Percentiles rank a stretch among this genome's conserved stretches.
Conservation (phyloP, 2,888 invertebrate species). For the Ischnura elegans region DNA sequence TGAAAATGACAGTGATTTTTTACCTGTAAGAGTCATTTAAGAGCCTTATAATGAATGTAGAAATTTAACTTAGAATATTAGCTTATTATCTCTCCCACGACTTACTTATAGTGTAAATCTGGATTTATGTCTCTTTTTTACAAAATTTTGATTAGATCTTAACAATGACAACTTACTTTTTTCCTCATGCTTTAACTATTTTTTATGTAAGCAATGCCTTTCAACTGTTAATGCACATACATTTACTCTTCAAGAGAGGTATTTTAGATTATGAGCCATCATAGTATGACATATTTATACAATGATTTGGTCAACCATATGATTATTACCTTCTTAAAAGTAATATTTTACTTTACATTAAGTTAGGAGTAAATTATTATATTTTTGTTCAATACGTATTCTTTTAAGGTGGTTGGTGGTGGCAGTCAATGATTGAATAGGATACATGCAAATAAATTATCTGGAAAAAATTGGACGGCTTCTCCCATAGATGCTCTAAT, state of each 20-base stretch:
- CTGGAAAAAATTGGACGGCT: background rate
- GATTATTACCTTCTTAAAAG: too few relatives aligned
- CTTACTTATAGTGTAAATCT: too few relatives aligned
- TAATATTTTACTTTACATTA: too few relatives aligned
- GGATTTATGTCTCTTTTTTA: background rate
- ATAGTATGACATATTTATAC: too few relatives aligned
- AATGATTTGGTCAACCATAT: too few relatives aligned
- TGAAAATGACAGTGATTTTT: background rate
- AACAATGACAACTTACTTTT: too few relatives aligned
- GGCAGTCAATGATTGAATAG: too few relatives aligned
- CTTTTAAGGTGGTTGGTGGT: too few relatives aligned
- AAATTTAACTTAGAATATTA: background rate
- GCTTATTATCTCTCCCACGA: too few relatives aligned
- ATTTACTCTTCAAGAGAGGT: background rate
- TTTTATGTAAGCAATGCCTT: too few relatives aligned
- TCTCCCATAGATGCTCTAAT: background rate
- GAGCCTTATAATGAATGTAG: background rate
- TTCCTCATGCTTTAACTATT: too few relatives aligned
- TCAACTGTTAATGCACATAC: background rate
- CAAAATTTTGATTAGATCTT: background rate
- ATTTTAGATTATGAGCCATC: conserved; percentile 7
- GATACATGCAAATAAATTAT: background rate
- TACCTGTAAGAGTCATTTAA: background rate
- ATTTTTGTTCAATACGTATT: too few relatives aligned
- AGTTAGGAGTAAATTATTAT: background rate